Percentiles rank a stretch among this genome's conserved stretches.
These are phyloP conservation scores for Hydrophis major DNA, from an alignment of 2,797 vertebrate species.

Conservation along the genomic window DNA sequence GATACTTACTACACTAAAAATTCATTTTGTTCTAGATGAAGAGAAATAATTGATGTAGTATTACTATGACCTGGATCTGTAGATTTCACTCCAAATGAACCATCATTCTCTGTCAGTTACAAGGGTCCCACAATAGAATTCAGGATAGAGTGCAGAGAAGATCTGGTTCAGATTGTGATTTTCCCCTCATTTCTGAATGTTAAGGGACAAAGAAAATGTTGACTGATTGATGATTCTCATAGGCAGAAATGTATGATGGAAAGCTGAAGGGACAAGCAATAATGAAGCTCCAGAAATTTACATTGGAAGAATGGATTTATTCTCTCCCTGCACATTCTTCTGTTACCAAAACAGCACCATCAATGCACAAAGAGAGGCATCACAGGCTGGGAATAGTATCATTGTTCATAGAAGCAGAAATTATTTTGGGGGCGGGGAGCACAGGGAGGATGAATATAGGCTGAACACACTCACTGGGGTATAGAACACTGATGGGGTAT, in stretches of 20 bases:
- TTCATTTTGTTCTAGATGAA: slow-evolving; percentile 61
- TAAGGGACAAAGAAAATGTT: not conserved
- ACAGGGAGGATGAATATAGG: not conserved
- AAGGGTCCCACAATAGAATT: not conserved
- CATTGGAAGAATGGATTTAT: not conserved
- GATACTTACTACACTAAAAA: slow-evolving; percentile 53
- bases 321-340: not conserved
- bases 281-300: not conserved
- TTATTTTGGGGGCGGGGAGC: not conserved
- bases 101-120: not conserved
- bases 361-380: not conserved
- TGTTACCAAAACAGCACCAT: not conserved
- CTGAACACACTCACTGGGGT: not conserved
- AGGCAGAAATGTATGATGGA: not conserved
- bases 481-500: not conserved
- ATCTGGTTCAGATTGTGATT: too few species aligned
- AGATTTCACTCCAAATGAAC: not conserved
- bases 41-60: slow-evolving; percentile 52
- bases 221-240: not conserved
- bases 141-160: not conserved
- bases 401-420: not conserved
- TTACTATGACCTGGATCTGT: not conserved
- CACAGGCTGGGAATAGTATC: not conserved
- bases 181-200: not conserved
- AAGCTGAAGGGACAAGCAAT: not conserved